These are phyloP conservation scores for Drosophila navojoa DNA, from an alignment of 1,140 invertebrate species.

Conservation along the genomic window DNA sequence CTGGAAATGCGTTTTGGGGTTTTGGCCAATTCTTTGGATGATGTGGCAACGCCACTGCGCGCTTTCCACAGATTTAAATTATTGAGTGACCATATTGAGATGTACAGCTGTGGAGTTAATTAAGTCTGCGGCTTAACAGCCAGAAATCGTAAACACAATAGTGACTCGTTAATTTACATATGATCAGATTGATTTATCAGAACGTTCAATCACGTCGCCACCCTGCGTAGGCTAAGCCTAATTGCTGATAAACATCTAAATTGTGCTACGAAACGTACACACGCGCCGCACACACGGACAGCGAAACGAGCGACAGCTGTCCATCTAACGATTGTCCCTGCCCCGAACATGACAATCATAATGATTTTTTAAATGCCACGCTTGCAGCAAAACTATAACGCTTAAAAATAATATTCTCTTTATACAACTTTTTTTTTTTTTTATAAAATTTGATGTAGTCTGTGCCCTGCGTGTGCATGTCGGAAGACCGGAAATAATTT, in stretches of 20 bases:
- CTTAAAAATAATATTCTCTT: conserved; percentile 68
- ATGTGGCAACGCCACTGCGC: conserved; percentile 30
- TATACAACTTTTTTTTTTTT: conserved; percentile 37
- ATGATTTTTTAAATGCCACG: conserved; percentile 79
- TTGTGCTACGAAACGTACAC: conserved; percentile 57
- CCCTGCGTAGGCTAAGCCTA: conserved; percentile 65
- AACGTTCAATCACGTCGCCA: conserved; percentile 64
- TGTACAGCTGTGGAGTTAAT: conserved; percentile 65
- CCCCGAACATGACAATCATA: conserved; percentile 58
- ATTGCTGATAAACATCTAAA: conserved; percentile 78
- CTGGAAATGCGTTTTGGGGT: background rate
- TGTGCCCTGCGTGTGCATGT: conserved; percentile 59
- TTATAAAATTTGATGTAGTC: conserved; percentile 24
- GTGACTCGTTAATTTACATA: conserved; percentile 68
- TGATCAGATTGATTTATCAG: conserved; percentile 77
- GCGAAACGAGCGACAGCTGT: conserved; percentile 53
- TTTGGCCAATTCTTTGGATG: background rate
- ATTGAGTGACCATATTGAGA: conserved; percentile 28
- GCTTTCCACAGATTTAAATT: conserved; percentile 21
- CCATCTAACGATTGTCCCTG: conserved; percentile 39
- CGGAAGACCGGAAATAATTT: conserved; percentile 81
- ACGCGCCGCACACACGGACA: conserved; percentile 39
- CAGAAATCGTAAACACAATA: conserved; percentile 35
- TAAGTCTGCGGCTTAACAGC: conserved; percentile 48
- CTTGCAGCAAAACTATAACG: conserved; percentile 56